Conservation (phyloP, 2,113 vertebrate species). For the Silurus glanis region DNA sequence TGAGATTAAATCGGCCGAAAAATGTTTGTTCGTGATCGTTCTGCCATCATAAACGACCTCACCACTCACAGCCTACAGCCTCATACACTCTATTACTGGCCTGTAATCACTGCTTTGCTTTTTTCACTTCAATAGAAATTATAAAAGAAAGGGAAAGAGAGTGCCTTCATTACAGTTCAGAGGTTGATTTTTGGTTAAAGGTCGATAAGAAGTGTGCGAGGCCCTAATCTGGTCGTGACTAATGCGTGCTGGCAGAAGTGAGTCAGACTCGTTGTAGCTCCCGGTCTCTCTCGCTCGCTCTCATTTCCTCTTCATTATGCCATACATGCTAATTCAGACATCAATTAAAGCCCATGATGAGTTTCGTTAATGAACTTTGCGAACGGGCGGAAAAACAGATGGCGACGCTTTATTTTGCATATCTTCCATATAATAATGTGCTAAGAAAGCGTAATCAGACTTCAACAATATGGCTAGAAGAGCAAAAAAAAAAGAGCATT, state of each 20-base stretch:
- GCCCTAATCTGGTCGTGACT: slow-evolving; percentile 50
- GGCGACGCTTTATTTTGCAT: slow-evolving; percentile 47
- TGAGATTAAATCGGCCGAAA: slow-evolving; percentile 34
- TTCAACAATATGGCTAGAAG: not conserved
- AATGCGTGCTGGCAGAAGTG: slow-evolving; percentile 48
- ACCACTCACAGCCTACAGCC: not conserved
- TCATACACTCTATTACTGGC: too few species aligned
- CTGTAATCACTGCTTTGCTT: not conserved
- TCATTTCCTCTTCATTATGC: slow-evolving; percentile 57
- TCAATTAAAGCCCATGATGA: slow-evolving; percentile 71
- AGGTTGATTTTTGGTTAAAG: slow-evolving; percentile 34
- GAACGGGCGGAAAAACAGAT: slow-evolving; percentile 47
- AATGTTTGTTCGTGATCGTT: slow-evolving; percentile 3
- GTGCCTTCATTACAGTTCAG: not conserved
- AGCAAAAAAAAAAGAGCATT: not conserved
- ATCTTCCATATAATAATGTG: slow-evolving; percentile 3
- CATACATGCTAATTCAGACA: slow-evolving; percentile 65
- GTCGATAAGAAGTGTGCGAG: not conserved
- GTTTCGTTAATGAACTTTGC: slow-evolving; percentile 69
- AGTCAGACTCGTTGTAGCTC: slow-evolving; percentile 42
- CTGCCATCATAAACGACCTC: not conserved
- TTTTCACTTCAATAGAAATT: slow-evolving; percentile 27
- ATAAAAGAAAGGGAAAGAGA: not conserved
- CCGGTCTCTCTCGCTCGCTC: slow-evolving; percentile 27
- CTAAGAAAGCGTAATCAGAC: not conserved